Evolutionary conservation across 2,888 invertebrate genomes (phyloP).

Genomic region (Anagyrus pseudococci): DNA sequence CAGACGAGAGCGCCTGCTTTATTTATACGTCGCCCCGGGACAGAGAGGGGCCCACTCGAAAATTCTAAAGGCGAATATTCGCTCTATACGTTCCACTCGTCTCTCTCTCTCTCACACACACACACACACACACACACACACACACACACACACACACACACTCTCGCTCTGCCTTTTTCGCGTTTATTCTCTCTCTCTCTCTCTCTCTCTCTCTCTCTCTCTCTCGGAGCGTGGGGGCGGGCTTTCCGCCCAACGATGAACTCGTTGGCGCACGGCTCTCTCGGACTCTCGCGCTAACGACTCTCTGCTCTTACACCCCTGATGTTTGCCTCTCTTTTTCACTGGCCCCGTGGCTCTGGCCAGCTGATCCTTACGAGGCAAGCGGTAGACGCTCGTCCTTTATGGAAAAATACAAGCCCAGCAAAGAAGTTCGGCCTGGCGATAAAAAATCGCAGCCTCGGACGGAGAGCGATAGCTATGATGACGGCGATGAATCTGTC

Average conservation of each 20-base stretch:
- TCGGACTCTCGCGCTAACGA: constrained; percentile 7
- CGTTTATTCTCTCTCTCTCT: not conserved
- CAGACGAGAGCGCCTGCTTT: constrained; percentile 49
- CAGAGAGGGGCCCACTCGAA: constrained; percentile 35
- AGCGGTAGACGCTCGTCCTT: too few species aligned
- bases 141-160: constrained; percentile 14
- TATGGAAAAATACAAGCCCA: not conserved
- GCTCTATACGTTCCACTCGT: constrained; percentile 2
- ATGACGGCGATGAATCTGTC: not conserved
- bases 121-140: constrained; percentile 9
- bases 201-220: not conserved
- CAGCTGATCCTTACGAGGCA: too few species aligned
- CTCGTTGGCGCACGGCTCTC: constrained; percentile 4
- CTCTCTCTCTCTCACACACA: constrained; percentile 5
- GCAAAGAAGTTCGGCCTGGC: not conserved
- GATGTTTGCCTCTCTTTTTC: too few species aligned
- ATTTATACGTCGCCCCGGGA: constrained; percentile 52
- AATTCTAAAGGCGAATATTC: constrained; percentile 35
- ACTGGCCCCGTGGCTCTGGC: too few species aligned
- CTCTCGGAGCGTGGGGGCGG: not conserved
- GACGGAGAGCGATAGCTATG: not conserved
- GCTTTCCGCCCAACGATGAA: constrained; percentile 11
- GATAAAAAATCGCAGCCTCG: not conserved
- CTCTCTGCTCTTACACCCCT: too few species aligned
- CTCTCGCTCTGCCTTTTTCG: not conserved